phyloP scores from a whole-genome alignment of 2,888 invertebrate species.

The Tachina grossa region DNA sequence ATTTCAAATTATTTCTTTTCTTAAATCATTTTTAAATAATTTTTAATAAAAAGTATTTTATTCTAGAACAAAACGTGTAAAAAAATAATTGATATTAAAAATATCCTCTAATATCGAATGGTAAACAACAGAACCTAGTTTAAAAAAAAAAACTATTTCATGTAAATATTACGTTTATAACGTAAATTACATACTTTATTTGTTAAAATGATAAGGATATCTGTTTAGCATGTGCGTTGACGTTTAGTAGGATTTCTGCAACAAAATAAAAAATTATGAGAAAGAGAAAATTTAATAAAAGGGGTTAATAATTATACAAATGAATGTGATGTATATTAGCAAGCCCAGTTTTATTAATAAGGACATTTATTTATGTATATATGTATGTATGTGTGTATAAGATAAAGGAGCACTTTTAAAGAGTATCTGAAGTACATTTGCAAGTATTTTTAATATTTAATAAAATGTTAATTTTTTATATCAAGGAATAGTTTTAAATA shows the following conservation, averaged over 20 bases:
- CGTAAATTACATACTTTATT: conserved; percentile 35
- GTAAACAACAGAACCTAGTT: conserved; percentile 46
- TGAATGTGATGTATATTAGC: conserved; percentile 5
- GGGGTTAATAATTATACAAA: conserved; percentile 21
- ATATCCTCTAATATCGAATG: conserved; percentile 26
- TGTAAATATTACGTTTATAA: conserved; percentile 47
- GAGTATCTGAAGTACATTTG: conserved; percentile 59
- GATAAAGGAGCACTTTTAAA: conserved; percentile 12
- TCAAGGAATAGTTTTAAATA: not conserved
- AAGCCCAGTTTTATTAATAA: conserved; percentile 35
- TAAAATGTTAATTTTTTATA: conserved; percentile 14
- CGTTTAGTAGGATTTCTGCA: conserved; percentile 74
- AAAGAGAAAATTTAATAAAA: conserved; percentile 26
- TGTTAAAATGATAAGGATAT: conserved; percentile 25
- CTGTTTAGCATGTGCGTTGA: conserved; percentile 73
- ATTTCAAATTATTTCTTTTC: not conserved
- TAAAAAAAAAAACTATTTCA: conserved; percentile 19
- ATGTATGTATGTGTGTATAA: not conserved
- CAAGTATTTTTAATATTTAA: conserved; percentile 31
- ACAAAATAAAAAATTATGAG: conserved; percentile 69
- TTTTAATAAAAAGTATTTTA: conserved; percentile 24
- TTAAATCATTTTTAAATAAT: not conserved
- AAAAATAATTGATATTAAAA: conserved; percentile 32
- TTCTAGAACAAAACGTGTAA: conserved; percentile 40
- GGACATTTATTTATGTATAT: conserved; percentile 44